These are phyloP conservation scores for Gyrodactylus bullatarudis DNA, from an alignment of 1,140 invertebrate species.

Conservation along the genomic window DNA sequence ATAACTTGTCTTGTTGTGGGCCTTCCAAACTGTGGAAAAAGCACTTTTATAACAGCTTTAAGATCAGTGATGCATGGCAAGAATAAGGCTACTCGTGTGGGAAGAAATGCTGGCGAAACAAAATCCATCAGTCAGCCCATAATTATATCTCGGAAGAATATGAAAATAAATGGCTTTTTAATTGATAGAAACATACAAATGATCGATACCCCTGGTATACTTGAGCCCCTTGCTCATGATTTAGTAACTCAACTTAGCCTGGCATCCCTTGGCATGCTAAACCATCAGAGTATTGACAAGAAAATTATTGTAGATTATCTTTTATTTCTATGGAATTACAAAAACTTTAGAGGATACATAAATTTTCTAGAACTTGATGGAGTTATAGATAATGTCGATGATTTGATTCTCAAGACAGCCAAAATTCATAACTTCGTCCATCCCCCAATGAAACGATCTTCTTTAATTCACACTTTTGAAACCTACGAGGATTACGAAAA, in stretches of 20 bases:
- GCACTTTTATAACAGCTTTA: not conserved
- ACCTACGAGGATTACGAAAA: not conserved
- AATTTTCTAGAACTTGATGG: not conserved
- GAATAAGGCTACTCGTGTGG: not conserved
- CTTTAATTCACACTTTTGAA: not conserved
- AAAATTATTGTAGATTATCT: not conserved
- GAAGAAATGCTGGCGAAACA: not conserved
- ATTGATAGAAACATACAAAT: not conserved
- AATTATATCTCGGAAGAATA: not conserved
- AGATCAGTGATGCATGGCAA: not conserved
- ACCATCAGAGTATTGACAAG: not conserved
- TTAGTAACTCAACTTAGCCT: not conserved
- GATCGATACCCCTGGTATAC: not conserved
- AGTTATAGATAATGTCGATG: not conserved
- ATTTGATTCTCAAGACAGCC: not conserved
- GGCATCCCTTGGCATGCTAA: not conserved
- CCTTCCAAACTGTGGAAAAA: constrained; percentile 1
- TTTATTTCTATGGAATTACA: not conserved
- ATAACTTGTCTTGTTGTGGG: not conserved
- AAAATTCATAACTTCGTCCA: not conserved
- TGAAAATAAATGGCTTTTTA: not conserved
- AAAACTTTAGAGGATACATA: not conserved
- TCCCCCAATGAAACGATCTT: not conserved
- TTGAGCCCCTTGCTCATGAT: not conserved
- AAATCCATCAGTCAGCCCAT: not conserved